phyloP scores from a whole-genome alignment of 1,140 invertebrate species.

The Uloborus diversus region DNA sequence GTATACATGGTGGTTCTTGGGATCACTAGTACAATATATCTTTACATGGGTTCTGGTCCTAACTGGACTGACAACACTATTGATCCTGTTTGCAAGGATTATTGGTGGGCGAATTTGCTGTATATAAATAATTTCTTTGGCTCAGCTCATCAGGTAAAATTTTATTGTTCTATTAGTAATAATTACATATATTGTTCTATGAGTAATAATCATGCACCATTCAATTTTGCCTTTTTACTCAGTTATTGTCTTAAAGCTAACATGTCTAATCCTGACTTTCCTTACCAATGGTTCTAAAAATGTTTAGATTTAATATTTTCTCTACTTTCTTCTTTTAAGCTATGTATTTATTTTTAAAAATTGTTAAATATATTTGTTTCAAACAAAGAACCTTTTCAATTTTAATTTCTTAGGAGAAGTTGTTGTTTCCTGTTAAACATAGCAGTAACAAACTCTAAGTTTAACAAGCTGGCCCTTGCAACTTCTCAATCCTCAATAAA shows the following conservation, averaged over 20 bases:
- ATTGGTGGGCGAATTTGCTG: conserved; percentile 60
- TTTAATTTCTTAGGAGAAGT: no score
- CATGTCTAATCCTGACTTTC: not conserved
- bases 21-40: not conserved
- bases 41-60: conserved; percentile 51
- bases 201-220: not conserved
- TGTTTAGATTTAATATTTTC: not conserved
- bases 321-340: no score
- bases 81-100: conserved; percentile 38
- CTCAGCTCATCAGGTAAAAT: conserved; percentile 4
- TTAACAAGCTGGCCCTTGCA: no score
- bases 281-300: not conserved
- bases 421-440: no score
- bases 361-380: no score
- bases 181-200: not conserved
- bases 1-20: conserved; percentile 33
- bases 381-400: no score
- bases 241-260: not conserved
- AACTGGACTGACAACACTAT: conserved; percentile 6
- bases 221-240: not conserved
- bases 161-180: not conserved
- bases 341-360: no score
- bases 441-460: no score
- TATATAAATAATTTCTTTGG: conserved; percentile 58
- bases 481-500: no score